Evolutionary conservation across 2,797 vertebrate genomes (phyloP).

Genomic region (Pseudochirops corinnae): DNA sequence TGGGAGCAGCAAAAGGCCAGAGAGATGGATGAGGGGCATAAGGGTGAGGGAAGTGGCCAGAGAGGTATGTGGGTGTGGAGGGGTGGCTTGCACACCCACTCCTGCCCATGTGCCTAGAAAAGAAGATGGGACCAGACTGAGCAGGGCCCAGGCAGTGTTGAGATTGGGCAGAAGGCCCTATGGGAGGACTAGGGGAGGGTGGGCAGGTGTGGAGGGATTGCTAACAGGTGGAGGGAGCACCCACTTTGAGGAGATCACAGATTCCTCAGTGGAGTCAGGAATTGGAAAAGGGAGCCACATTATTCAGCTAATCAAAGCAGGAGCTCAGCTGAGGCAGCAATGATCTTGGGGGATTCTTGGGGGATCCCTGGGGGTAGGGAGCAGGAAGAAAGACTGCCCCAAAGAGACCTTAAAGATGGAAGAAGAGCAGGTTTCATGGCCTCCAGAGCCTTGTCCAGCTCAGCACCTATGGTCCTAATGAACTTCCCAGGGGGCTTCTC

Average conservation of each 20-base stretch:
- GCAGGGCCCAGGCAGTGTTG: neutral
- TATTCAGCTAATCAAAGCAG: neutral
- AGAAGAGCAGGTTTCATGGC: neutral
- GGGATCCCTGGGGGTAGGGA: fast-evolving
- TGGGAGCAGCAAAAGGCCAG: neutral
- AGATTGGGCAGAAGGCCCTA: neutral
- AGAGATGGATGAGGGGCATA: neutral
- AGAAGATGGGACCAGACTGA: neutral
- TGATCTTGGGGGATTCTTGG: neutral
- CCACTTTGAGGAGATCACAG: neutral
- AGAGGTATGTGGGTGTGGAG: too few relatives aligned
- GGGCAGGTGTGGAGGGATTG: too few relatives aligned
- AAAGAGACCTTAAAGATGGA: neutral
- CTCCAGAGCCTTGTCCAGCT: neutral
- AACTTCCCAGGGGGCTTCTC: too few relatives aligned
- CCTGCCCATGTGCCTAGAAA: neutral
- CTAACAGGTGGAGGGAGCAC: neutral
- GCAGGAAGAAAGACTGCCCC: neutral
- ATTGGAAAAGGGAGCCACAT: neutral
- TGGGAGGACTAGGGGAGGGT: neutral
- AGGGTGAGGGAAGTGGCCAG: neutral
- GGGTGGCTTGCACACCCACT: neutral
- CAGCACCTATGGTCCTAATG: too few relatives aligned
- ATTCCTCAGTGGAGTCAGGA: neutral
- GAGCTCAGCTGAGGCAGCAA: neutral